These are phyloP conservation scores for Latrodectus hesperus DNA, from an alignment of 2,888 invertebrate genomes.

Conservation along the genomic window DNA sequence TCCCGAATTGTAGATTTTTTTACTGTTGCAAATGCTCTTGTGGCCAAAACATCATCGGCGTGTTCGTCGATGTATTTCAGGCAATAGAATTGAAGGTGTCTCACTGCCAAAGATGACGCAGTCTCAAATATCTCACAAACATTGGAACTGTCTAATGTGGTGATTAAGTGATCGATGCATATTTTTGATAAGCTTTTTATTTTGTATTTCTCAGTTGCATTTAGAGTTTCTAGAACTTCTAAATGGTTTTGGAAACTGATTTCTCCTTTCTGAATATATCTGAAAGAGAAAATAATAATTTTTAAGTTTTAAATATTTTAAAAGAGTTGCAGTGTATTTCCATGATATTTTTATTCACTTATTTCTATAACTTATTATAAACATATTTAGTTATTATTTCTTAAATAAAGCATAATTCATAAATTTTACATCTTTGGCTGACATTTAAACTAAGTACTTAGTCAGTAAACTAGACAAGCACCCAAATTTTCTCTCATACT, in stretches of 20 bases:
- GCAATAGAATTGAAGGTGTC: slow-evolving; percentile 34
- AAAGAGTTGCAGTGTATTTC: too few species aligned
- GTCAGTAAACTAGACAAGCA: too few species aligned
- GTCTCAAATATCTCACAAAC: slow-evolving; percentile 50
- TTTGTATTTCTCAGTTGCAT: slow-evolving; percentile 17
- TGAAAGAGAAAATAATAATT: slow-evolving; percentile 8
- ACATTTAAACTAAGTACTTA: too few species aligned
- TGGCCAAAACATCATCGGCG: slow-evolving; percentile 12
- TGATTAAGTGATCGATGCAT: slow-evolving; percentile 27
- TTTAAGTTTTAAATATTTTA: not conserved
- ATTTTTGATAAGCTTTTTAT: slow-evolving; percentile 18
- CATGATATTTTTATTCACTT: too few species aligned
- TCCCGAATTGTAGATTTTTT: slow-evolving; percentile 11
- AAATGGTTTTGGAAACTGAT: slow-evolving; percentile 12
- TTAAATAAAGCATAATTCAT: too few species aligned
- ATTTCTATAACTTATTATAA: too few species aligned
- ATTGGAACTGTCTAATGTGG: slow-evolving; percentile 16
- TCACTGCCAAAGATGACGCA: not conserved
- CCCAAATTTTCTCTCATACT: too few species aligned
- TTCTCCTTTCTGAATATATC: slow-evolving; percentile 21
- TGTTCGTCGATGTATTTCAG: slow-evolving; percentile 36
- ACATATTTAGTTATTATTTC: too few species aligned
- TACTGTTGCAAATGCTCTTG: slow-evolving; percentile 24
- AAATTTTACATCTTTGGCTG: too few species aligned
- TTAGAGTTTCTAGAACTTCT: slow-evolving; percentile 39